Conservation (phyloP, 1,140 invertebrate species). For the Lasioglossum baleicum region DNA sequence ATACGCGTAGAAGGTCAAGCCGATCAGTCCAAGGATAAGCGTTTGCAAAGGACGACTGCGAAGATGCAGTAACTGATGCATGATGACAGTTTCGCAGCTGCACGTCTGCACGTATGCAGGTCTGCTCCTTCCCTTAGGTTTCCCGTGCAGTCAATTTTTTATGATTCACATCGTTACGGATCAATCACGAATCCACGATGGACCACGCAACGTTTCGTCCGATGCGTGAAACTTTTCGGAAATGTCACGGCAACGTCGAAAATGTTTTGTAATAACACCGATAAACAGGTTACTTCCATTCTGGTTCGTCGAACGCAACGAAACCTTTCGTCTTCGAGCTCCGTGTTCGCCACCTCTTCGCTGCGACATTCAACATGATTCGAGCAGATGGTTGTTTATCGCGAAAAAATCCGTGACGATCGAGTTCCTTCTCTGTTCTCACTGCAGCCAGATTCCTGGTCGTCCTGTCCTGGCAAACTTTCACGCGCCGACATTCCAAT, state of each 20-base stretch:
- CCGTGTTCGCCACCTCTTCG: too few relatives aligned
- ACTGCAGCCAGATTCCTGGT: not conserved
- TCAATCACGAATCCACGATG: conserved; percentile 7
- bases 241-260: not conserved
- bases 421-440: not conserved
- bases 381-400: conserved; percentile 12
- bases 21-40: conserved; percentile 71
- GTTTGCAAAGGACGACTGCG: conserved; percentile 73
- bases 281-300: conserved; percentile 40
- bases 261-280: not conserved
- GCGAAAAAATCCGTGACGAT: not conserved
- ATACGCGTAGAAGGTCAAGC: conserved; percentile 75
- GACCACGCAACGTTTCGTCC: not conserved
- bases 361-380: not conserved
- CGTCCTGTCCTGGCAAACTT: not conserved
- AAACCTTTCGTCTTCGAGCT: too few relatives aligned
- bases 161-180: conserved; percentile 15
- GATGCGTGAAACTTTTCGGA: not conserved
- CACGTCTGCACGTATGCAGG: too few relatives aligned
- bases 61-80: conserved; percentile 73
- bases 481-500: not conserved
- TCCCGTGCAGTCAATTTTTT: not conserved
- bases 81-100: conserved; percentile 47
- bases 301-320: conserved; percentile 4
- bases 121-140: not conserved